Base-by-base conservation (phyloP, 2,888 invertebrate species). In the Drosophila merina region DNA sequence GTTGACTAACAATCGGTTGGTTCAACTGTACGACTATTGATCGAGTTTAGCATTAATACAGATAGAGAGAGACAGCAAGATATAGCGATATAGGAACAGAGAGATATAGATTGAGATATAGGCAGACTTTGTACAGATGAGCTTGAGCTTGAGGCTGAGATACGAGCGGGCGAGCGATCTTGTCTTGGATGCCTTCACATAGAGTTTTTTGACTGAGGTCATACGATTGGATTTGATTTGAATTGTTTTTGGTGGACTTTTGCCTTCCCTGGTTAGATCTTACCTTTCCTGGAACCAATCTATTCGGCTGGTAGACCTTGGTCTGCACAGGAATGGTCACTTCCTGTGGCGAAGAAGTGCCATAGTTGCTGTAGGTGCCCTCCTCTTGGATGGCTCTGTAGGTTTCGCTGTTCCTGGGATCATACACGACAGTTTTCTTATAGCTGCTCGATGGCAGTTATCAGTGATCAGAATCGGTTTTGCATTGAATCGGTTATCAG, bases 381-480 rank as follows among this genome's bases (percentile, higher is more conserved):
- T 95, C 94, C 92, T 97, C 97, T 92, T 96, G 96, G 75, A 97
- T 94, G 88, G 96, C 96, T 93, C 95, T 96, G 94, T 94, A 97
- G 66, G 97, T 96, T 92, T 97, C 97, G 90, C 97, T 97, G 93
- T 95, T 95, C 91, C 96, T 95, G 82, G 97, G 97, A 93, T 97
- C 97, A 93, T 95, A 97, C 91, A 94, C 94, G 91, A 95, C 92
- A 77, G 95, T 94, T 92, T 95, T 95, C 94, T 94, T 95, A 82
- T 91, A 91, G 82, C 91, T 91, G 79, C 76, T 60, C 48, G 30
- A n/a, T 4, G 67, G 64, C 64, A 66, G 66, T 63, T 72, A 54
- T 72, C 59, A 74, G 49, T 78, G 79, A 54, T 68, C 60, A 33
- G 31, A 54, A 52, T 38, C 8, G 14, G 42, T n/a, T 48, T 6